These are phyloP conservation scores for Rhinolophus ferrumequinum DNA, from an alignment of 2,113 vertebrate species.

Conservation along the genomic window DNA sequence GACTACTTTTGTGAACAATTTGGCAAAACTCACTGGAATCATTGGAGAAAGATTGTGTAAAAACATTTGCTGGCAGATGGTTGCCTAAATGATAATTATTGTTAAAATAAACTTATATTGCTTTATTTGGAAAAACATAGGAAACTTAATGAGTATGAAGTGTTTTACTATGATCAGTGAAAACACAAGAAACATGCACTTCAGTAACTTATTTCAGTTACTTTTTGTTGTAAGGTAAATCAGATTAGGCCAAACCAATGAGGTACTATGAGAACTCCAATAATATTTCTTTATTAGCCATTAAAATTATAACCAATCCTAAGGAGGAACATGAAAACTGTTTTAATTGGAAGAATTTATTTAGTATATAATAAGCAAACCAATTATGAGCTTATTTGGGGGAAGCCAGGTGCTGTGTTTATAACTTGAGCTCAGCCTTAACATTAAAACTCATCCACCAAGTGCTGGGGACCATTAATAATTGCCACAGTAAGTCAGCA, in stretches of 20 bases:
- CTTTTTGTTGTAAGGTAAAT: slow-evolving; percentile 39
- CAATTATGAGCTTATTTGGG: slow-evolving; percentile 37
- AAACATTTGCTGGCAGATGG: slow-evolving; percentile 45
- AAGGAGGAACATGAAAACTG: slow-evolving; percentile 44
- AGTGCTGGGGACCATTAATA: not conserved
- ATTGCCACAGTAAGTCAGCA: not conserved
- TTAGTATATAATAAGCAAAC: slow-evolving; percentile 38
- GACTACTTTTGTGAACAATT: slow-evolving; percentile 43
- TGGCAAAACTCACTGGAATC: slow-evolving; percentile 47
- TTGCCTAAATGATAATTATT: slow-evolving; percentile 33
- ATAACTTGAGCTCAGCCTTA: slow-evolving; percentile 11
- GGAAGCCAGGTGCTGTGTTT: slow-evolving; percentile 5
- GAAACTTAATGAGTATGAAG: slow-evolving; percentile 41
- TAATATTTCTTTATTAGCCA: slow-evolving; percentile 23
- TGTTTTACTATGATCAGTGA: not conserved
- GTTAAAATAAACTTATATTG: slow-evolving; percentile 57
- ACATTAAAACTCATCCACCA: slow-evolving; percentile 24
- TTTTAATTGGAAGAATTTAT: slow-evolving; percentile 49
- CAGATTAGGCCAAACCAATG: slow-evolving; percentile 24
- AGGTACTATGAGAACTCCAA: not conserved
- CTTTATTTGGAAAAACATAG: slow-evolving; percentile 50
- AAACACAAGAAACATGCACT: slow-evolving; percentile 33
- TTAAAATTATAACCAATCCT: slow-evolving; percentile 4
- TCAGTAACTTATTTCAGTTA: not conserved
- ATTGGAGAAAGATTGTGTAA: slow-evolving; percentile 27